Evolutionary conservation across 2,797 vertebrate species (phyloP).

Genomic region (Diplodus puntazzo): DNA sequence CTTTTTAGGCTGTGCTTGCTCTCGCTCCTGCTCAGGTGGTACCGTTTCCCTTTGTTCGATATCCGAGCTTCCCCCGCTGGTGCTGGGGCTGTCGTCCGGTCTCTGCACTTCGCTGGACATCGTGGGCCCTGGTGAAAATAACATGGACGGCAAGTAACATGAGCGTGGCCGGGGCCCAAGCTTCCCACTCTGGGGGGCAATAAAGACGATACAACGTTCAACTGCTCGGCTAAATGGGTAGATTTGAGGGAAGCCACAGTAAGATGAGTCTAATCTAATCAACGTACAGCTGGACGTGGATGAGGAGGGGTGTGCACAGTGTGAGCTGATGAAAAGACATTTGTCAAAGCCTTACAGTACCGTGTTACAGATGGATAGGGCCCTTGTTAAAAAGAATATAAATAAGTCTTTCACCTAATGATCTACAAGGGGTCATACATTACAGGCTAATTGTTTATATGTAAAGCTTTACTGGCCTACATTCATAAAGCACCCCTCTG

Average conservation of each 20-base stretch:
- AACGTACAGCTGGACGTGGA: conserved; percentile 2
- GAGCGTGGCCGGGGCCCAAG: not conserved
- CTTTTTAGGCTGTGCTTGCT: conserved; percentile 97
- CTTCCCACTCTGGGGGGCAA: not conserved
- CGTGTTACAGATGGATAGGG: conserved; percentile 11
- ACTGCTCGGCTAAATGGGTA: not conserved
- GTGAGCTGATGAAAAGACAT: conserved; percentile 35
- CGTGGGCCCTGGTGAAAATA: conserved; percentile 83
- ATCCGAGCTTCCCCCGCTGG: conserved; percentile 98
- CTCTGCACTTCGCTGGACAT: conserved; percentile 99
- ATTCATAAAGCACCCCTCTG: not conserved
- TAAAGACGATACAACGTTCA: conserved; percentile 4
- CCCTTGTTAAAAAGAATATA: conserved; percentile 23
- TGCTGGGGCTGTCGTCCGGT: conserved; percentile 98
- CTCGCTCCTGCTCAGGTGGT: conserved; percentile 94
- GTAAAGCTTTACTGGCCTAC: conserved; percentile 7
- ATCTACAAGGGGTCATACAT: conserved; percentile 3
- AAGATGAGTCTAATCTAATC: conserved; percentile 8
- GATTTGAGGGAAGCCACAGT: not conserved
- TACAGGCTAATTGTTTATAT: conserved; percentile 14
- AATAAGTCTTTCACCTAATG: conserved; percentile 22
- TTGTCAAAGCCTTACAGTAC: conserved; percentile 23
- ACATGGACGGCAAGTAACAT: not conserved
- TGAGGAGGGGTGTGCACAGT: not conserved
- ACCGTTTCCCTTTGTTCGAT: conserved; percentile 95